A percentile compares a stretch with the other conserved stretches of the same genome.
phyloP scores from a whole-genome alignment of 2,113 vertebrate species.

The Todiramphus chloris region DNA sequence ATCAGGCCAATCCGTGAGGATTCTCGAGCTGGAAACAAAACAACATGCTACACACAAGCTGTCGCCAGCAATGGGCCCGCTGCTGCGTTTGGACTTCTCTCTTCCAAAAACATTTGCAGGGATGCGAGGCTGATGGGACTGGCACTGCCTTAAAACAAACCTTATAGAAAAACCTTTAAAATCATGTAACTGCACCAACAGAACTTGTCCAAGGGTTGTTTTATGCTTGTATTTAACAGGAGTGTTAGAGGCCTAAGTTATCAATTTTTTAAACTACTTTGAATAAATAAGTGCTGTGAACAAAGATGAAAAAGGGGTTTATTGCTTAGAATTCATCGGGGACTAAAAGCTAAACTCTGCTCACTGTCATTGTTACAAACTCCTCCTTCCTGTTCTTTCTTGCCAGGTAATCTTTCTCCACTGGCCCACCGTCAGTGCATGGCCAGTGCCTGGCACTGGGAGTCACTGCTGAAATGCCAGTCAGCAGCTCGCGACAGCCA shows the following conservation, averaged over 20 bases:
- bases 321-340: not conserved
- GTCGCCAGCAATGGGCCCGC: not conserved
- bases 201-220: not conserved
- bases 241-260: not conserved
- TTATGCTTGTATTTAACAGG: not conserved
- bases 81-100: not conserved
- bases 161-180: not conserved
- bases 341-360: not conserved
- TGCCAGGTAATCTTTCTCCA: not conserved
- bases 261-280: not conserved
- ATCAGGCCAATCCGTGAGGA: not conserved
- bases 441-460: rapidly evolving
- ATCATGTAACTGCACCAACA: rapidly evolving
- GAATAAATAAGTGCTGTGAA: not conserved
- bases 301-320: not conserved
- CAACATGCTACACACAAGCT: not conserved
- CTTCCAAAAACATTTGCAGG: not conserved
- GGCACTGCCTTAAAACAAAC: too few species aligned
- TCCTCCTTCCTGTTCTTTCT: not conserved
- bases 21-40: not conserved
- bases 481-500: rapidly evolving
- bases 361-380: not conserved
- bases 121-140: not conserved
- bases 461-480: not conserved
- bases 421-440: not conserved